Conservation (phyloP, 2,888 invertebrate genomes). For the Margaritifera margaritifera region DNA sequence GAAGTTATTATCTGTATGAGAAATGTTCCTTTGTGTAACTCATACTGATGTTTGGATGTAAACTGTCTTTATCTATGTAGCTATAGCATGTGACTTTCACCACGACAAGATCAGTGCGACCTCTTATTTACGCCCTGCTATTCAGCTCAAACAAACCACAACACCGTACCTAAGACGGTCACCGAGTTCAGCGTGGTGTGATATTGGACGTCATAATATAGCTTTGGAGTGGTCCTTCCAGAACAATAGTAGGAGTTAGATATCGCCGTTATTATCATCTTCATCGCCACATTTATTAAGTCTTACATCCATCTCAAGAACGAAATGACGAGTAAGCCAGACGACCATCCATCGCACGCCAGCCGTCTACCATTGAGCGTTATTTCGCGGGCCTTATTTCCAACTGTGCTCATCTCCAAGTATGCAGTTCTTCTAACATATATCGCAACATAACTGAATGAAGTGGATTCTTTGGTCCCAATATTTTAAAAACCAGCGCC, state of each 20-base stretch:
- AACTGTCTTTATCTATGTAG: too few relatives aligned
- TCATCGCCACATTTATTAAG: slow-evolving; percentile 55
- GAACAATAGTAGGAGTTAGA: slow-evolving; percentile 71
- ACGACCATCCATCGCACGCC: neutral
- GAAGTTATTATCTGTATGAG: too few relatives aligned
- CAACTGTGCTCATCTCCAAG: slow-evolving; percentile 74
- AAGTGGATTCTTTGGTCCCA: slow-evolving; percentile 74
- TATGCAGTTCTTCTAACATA: slow-evolving; percentile 75
- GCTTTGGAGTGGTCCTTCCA: neutral
- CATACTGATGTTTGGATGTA: too few relatives aligned
- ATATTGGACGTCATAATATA: neutral
- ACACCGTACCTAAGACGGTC: too few relatives aligned
- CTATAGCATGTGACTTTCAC: too few relatives aligned
- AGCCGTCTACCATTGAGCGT: slow-evolving; percentile 69
- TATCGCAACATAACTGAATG: slow-evolving; percentile 59
- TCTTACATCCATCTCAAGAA: slow-evolving; percentile 15
- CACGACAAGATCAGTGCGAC: too few relatives aligned
- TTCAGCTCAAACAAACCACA: too few relatives aligned
- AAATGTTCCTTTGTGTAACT: too few relatives aligned
- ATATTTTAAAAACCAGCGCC: slow-evolving; percentile 64
- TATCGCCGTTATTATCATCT: slow-evolving; percentile 68
- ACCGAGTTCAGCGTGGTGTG: too few relatives aligned
- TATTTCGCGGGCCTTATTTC: slow-evolving; percentile 76
- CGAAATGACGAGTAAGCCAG: slow-evolving; percentile 8
- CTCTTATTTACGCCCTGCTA: too few relatives aligned